Evolutionary conservation across 2,888 invertebrate species (phyloP).

Genomic region (Ochropleura plecta): DNA sequence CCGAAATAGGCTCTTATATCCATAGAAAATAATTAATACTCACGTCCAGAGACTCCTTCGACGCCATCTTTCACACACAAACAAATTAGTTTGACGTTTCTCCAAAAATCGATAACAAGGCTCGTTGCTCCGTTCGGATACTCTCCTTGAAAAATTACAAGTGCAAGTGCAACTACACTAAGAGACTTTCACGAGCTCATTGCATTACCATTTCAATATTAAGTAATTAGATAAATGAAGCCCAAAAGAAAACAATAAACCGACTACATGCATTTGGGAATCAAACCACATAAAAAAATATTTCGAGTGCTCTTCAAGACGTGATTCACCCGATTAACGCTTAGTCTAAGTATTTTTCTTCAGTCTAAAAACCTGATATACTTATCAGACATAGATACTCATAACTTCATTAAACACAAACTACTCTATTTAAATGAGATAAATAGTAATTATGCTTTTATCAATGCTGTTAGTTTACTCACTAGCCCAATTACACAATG

Average conservation of each 20-base stretch:
- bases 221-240: neutral
- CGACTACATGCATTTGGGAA: neutral
- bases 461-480: neutral
- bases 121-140: conserved; percentile 72
- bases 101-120: conserved; percentile 81
- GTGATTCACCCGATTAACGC: too few relatives aligned
- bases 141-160: neutral
- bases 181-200: neutral
- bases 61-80: conserved; percentile 90
- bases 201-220: neutral
- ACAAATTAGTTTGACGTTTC: conserved; percentile 81
- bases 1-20: conserved; percentile 24
- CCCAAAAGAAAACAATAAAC: neutral
- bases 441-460: too few relatives aligned
- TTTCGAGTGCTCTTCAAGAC: neutral
- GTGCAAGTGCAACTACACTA: neutral
- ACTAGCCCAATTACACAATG: neutral
- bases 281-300: neutral
- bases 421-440: neutral
- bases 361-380: neutral
- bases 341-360: neutral
- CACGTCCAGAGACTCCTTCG: conserved; percentile 89
- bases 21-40: conserved; percentile 78
- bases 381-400: neutral
- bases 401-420: neutral